Evolutionary conservation across 2,797 vertebrate genomes (phyloP).

Genomic region (Xenentodon cancila): DNA sequence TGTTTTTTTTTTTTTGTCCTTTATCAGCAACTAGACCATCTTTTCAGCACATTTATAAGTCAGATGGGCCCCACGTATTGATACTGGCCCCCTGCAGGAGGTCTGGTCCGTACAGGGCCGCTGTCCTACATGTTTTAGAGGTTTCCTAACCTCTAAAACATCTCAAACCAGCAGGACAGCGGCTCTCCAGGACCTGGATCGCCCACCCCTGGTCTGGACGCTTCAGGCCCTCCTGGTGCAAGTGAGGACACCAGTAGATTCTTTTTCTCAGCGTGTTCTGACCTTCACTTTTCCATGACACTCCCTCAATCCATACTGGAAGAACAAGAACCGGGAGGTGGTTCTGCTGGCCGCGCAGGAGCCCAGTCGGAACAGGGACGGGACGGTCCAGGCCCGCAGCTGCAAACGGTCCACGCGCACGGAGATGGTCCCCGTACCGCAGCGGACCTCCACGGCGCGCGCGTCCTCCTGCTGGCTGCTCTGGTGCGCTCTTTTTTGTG

Average conservation of each 20-base stretch:
- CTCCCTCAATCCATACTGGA: slow-evolving; percentile 57
- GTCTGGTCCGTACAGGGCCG: too few relatives aligned
- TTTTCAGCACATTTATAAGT: too few relatives aligned
- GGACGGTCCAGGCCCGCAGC: slow-evolving; percentile 41
- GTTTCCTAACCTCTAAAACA: too few relatives aligned
- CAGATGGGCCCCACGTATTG: too few relatives aligned
- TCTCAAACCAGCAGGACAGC: too few relatives aligned
- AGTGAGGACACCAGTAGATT: too few relatives aligned
- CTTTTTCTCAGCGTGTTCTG: not conserved
- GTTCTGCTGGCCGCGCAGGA: slow-evolving; percentile 48
- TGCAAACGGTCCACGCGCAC: slow-evolving; percentile 60
- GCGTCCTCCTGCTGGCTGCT: not conserved
- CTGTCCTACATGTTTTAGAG: too few relatives aligned
- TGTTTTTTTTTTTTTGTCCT: too few relatives aligned
- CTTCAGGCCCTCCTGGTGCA: not conserved
- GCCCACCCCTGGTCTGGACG: too few relatives aligned
- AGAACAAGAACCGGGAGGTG: slow-evolving; percentile 48
- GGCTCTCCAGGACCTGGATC: too few relatives aligned
- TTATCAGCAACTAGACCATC: too few relatives aligned
- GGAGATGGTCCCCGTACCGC: slow-evolving; percentile 43
- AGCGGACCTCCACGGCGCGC: slow-evolving; percentile 65
- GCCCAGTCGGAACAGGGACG: slow-evolving; percentile 56
- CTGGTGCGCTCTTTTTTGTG: not conserved
- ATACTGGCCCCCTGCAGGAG: too few relatives aligned
- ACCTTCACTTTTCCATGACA: slow-evolving; percentile 58